Conservation (phyloP, 2,888 invertebrate genomes). For the Scrobipalpa atriplicella region DNA sequence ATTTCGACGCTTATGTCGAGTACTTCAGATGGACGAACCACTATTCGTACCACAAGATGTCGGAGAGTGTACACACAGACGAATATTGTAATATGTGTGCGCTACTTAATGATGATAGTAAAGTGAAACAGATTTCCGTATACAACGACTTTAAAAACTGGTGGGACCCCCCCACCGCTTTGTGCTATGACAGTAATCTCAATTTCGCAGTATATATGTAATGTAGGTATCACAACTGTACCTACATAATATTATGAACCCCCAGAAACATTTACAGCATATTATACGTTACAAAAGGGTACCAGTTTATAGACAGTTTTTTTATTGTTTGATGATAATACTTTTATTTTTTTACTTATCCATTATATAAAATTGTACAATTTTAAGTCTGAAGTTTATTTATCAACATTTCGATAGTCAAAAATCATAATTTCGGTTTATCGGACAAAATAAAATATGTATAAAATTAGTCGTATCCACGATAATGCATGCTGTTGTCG, state of each 20-base stretch:
- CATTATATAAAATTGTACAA: not conserved
- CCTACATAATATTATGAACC: too few relatives aligned
- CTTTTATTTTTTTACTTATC: too few relatives aligned
- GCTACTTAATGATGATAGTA: not conserved
- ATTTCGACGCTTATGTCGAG: not conserved
- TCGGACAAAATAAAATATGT: too few relatives aligned
- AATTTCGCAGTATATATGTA: not conserved
- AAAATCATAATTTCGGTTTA: too few relatives aligned
- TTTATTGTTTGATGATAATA: too few relatives aligned
- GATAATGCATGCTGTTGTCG: too few relatives aligned
- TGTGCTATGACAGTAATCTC: not conserved
- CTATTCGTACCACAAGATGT: constrained; percentile 9
- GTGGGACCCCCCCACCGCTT: not conserved
- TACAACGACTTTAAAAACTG: constrained; percentile 11
- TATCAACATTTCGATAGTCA: too few relatives aligned
- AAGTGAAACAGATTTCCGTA: not conserved
- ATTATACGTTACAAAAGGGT: too few relatives aligned
- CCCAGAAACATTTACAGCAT: too few relatives aligned
- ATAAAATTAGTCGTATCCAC: too few relatives aligned
- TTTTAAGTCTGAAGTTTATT: not conserved
- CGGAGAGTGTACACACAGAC: constrained; percentile 9
- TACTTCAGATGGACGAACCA: constrained; percentile 17
- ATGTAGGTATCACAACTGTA: too few relatives aligned
- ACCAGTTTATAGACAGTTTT: too few relatives aligned
- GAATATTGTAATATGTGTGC: constrained; percentile 16